Percentiles rank a stretch among this genome's conserved stretches.
Evolutionary conservation across 2,888 invertebrate genomes (phyloP).

Genomic region (Dolomedes plantarius): DNA sequence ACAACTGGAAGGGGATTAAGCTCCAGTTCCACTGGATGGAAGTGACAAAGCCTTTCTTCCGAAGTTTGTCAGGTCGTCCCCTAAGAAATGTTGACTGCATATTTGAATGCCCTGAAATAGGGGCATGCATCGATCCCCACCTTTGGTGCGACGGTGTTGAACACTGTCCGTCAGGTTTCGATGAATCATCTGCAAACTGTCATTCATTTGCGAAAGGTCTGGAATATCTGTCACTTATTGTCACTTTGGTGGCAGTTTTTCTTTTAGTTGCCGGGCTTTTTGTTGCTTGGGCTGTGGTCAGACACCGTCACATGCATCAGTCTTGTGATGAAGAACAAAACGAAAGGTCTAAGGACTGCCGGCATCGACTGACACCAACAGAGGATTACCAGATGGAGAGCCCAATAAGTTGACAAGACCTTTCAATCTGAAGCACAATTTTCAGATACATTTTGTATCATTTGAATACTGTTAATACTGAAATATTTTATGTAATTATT

Average conservation of each 20-base stretch:
- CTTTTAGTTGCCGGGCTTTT: slow-evolving; percentile 28
- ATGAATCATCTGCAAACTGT: slow-evolving; percentile 76
- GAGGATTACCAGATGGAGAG: slow-evolving; percentile 67
- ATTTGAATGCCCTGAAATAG: slow-evolving; percentile 86
- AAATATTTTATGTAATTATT: not conserved
- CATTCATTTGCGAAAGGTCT: slow-evolving; percentile 58
- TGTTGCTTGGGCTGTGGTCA: slow-evolving; percentile 40
- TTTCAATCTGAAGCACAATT: not conserved
- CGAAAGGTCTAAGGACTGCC: slow-evolving; percentile 39
- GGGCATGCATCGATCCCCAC: slow-evolving; percentile 86
- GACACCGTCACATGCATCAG: slow-evolving; percentile 26
- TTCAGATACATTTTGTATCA: not conserved
- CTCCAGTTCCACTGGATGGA: slow-evolving; percentile 71
- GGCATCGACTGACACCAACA: slow-evolving; percentile 34
- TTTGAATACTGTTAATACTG: not conserved
- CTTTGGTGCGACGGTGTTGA: slow-evolving; percentile 88
- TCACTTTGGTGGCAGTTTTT: slow-evolving; percentile 24
- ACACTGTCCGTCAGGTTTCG: slow-evolving; percentile 88
- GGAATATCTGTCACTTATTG: slow-evolving; percentile 43
- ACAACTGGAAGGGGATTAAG: slow-evolving; percentile 39
- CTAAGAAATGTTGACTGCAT: slow-evolving; percentile 81
- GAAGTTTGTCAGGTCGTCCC: slow-evolving; percentile 73
- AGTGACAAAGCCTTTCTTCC: slow-evolving; percentile 71
- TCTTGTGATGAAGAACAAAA: slow-evolving; percentile 11
- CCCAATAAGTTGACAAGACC: slow-evolving; percentile 47